Percentiles rank a stretch among this genome's conserved stretches.
phyloP scores from a whole-genome alignment of 2,888 invertebrate genomes.

The Stenodema calcarata region DNA sequence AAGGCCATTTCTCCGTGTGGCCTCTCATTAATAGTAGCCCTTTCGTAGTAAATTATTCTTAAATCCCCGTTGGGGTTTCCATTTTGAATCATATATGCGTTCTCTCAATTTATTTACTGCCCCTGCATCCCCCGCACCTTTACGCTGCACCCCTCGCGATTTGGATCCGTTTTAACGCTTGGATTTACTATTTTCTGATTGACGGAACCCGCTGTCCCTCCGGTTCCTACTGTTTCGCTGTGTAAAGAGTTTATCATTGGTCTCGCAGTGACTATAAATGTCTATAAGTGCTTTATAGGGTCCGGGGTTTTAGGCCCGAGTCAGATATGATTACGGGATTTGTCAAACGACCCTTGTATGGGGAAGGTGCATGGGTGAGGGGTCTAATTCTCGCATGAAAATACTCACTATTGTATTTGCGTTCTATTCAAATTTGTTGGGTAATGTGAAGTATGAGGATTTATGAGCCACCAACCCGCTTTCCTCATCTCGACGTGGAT shows the following conservation, averaged over 20 bases:
- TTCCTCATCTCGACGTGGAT: no score
- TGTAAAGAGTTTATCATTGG: conserved; percentile 20
- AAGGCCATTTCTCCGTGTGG: conserved; percentile 40
- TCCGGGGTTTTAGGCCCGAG: not conserved
- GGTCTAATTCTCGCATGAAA: not conserved
- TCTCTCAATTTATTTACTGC: conserved; percentile 47
- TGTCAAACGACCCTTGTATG: not conserved
- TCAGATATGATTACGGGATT: not conserved
- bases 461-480: no score
- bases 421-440: not conserved
- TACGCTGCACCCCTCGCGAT: not conserved
- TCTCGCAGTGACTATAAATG: conserved; percentile 22
- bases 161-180: conserved; percentile 19
- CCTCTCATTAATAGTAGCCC: conserved; percentile 45
- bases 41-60: conserved; percentile 50
- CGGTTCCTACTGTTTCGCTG: not conserved
- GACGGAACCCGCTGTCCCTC: conserved; percentile 15
- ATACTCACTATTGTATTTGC: not conserved
- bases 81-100: conserved; percentile 50
- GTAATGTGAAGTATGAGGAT: not conserved
- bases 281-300: not conserved
- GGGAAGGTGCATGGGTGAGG: not conserved
- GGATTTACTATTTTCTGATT: conserved; percentile 46
- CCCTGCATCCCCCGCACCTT: conserved; percentile 8
- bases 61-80: conserved; percentile 45